Percentiles rank a stretch among this genome's conserved stretches.
Conservation (phyloP, 2,113 vertebrate genomes). For the Dryoscopus gambensis region DNA sequence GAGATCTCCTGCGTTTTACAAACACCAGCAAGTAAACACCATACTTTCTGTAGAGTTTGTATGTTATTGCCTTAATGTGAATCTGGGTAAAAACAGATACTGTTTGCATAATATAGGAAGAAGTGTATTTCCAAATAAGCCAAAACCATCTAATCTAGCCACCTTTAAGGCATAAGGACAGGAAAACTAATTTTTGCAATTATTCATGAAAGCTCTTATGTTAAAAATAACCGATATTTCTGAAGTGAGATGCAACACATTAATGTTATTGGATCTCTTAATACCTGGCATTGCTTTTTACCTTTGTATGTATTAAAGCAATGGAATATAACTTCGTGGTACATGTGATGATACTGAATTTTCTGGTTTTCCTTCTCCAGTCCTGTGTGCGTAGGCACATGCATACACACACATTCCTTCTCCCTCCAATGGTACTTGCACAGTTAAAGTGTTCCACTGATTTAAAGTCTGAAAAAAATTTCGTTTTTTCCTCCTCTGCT, state of each 20-base stretch:
- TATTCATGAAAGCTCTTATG: not conserved
- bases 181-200: not conserved
- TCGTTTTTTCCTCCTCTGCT: not conserved
- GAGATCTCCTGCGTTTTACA: not conserved
- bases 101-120: not conserved
- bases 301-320: not conserved
- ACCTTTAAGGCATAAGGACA: not conserved
- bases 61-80: not conserved
- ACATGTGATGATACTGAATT: not conserved
- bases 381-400: not conserved
- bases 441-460: not conserved
- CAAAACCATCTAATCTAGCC: not conserved
- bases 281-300: not conserved
- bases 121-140: not conserved
- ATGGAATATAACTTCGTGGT: not conserved
- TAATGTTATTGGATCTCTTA: not conserved
- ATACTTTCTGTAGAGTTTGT: not conserved
- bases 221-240: not conserved
- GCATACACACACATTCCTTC: not conserved
- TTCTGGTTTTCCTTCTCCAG: not conserved
- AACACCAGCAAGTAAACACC: not conserved
- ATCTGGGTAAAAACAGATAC: not conserved
- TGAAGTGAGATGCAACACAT: not conserved
- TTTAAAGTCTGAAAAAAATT: not conserved
- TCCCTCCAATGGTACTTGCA: not conserved